Base-by-base conservation (phyloP, 2,888 invertebrate species). In the Callyntrura sp. region DNA sequence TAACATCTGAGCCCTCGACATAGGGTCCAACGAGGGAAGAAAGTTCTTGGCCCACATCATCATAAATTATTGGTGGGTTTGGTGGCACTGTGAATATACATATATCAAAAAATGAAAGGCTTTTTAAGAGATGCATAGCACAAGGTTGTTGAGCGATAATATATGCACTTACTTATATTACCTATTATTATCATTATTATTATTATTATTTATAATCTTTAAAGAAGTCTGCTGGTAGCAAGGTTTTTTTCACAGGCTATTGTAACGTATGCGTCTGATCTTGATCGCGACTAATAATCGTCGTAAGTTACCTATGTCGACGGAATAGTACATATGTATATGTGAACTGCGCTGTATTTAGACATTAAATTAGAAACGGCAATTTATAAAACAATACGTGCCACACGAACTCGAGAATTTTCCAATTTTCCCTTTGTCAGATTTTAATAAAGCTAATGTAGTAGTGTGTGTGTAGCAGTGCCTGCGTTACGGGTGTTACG, bases 1-100 rank as follows among this genome's bases (percentile, higher is more conserved):
- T 96, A 89, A 98, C 95, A 94, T 97, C 97, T 94, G 97, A 97
- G 83, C 97, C 98, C 95, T 98, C 98, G 93, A 97, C 96, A 94
- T 98, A 98, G 14, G 98, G 98, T 83, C 98, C 98, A 35, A 97
- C 97, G 87, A 96, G 95, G 83, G 96, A 96, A 89, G 96, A 95
- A 93, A 98, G 96, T 95, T 97, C 97, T 93, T 96, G 96, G 85
- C 98, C 98, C 94, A 97, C 96, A 85, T 96, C 96, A 94, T 98
- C 97, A 94, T 97, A 97, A 95, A 98, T 97, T 94, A 97, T 96
- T 85, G 97, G 97, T 91, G 96, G 96, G 94, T 97, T 96, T 90
- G 98, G 97, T 92, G 97, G 97, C 94, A 97, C 98, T 98, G 95
- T 88, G 95, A 95, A 55, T 91, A 60, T 17, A 60, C 55, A 43